Evolutionary conservation across 1,140 invertebrate genomes (phyloP).

Genomic region (Brachionus plicatilis): DNA sequence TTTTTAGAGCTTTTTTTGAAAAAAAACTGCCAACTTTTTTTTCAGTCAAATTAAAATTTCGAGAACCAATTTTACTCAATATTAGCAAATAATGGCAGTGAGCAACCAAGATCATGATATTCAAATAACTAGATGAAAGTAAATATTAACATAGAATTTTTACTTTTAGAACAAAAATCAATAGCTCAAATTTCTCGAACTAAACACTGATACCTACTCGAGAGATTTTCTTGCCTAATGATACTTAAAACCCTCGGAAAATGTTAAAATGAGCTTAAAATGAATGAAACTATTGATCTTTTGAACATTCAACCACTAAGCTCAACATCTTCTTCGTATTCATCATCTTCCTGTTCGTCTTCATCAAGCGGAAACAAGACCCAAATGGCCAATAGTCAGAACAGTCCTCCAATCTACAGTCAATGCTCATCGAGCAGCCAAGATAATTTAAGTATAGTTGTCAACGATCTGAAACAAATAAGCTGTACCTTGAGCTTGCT

Average conservation of each 20-base stretch:
- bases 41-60: not conserved
- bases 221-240: not conserved
- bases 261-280: not conserved
- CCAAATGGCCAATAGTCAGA: not conserved
- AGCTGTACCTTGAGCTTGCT: constrained; percentile 1
- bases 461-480: constrained; percentile 13
- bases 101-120: not conserved
- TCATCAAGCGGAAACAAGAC: not conserved
- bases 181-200: not conserved
- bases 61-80: not conserved
- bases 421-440: not conserved
- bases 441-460: not conserved
- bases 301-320: constrained; percentile 7
- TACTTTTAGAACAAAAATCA: not conserved
- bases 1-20: not conserved
- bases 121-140: not conserved
- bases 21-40: not conserved
- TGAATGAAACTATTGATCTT: not conserved
- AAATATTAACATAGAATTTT: not conserved
- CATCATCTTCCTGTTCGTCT: not conserved
- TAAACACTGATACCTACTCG: not conserved
- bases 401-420: not conserved
- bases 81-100: not conserved
- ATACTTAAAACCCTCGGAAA: not conserved
- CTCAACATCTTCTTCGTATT: constrained; percentile 12